phyloP scores from a whole-genome alignment of 2,797 vertebrate genomes.

The Tarsius wallacei region DNA sequence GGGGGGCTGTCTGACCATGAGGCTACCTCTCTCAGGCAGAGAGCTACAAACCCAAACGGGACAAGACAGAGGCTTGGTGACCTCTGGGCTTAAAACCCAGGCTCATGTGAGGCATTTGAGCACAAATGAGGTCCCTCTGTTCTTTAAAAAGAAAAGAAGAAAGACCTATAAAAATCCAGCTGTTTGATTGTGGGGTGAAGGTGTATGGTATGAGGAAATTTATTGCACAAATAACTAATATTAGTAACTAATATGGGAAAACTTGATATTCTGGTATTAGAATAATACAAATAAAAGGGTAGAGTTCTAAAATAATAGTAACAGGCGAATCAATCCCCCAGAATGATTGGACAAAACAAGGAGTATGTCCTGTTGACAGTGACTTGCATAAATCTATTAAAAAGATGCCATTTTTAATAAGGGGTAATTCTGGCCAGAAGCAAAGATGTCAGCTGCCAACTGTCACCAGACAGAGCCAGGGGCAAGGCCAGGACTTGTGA shows the following conservation, averaged over 20 bases:
- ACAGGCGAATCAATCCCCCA: neutral
- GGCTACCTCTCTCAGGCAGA: neutral
- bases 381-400: conserved; percentile 84
- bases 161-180: neutral
- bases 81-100: neutral
- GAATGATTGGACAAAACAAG: conserved; percentile 62
- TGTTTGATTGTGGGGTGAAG: neutral
- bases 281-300: neutral
- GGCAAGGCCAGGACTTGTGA: conserved; percentile 64
- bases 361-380: conserved; percentile 63
- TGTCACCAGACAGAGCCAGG: conserved; percentile 76
- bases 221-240: conserved; percentile 31
- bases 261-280: conserved; percentile 32
- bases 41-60: neutral
- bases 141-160: neutral
- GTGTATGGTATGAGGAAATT: neutral
- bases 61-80: neutral
- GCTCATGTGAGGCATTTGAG: rapidly evolving
- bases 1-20: neutral
- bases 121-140: neutral
- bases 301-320: conserved; percentile 36
- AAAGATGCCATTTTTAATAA: conserved; percentile 83
- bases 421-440: conserved; percentile 69
- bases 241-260: conserved; percentile 48
- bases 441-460: conserved; percentile 77